A percentile compares a stretch with the other conserved stretches of the same genome.
Conservation (phyloP, 1,140 invertebrate genomes). For the Diuraphis noxia region DNA sequence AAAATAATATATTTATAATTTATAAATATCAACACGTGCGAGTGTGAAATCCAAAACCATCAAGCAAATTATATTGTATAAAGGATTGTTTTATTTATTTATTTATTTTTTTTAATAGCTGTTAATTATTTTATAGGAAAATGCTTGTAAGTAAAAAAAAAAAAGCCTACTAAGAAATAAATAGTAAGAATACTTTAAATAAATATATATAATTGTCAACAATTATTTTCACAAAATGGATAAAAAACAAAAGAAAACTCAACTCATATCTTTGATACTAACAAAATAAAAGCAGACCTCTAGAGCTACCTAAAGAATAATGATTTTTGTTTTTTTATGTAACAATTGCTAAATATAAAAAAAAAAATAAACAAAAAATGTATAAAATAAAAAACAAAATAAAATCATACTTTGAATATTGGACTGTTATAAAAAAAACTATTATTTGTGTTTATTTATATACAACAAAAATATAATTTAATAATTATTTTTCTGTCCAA, state of each 20-base stretch:
- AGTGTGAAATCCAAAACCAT: constrained; percentile 52
- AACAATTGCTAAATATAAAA: constrained; percentile 35
- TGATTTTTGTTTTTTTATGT: constrained; percentile 1
- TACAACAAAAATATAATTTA: constrained; percentile 23
- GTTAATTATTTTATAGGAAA: constrained; percentile 36
- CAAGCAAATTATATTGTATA: constrained; percentile 48
- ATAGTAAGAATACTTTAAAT: constrained; percentile 31
- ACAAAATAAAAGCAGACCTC: constrained; percentile 27
- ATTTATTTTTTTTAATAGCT: not conserved
- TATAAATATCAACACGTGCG: constrained; percentile 40
- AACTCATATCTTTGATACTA: constrained; percentile 32
- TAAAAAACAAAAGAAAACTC: constrained; percentile 45
- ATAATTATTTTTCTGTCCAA: constrained; percentile 19
- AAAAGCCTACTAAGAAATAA: constrained; percentile 31
- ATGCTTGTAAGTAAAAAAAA: constrained; percentile 26
- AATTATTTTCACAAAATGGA: constrained; percentile 38
- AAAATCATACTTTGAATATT: constrained; percentile 33
- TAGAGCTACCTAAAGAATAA: constrained; percentile 26
- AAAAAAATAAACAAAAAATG: constrained; percentile 30
- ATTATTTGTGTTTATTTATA: constrained; percentile 26
- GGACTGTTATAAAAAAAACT: constrained; percentile 19
- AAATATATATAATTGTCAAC: constrained; percentile 34
- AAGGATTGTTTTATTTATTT: constrained; percentile 17
- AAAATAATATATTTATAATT: constrained; percentile 29
- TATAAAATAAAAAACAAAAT: not conserved